Evolutionary conservation across 2,888 invertebrate genomes (phyloP).

Genomic region (Saturnia japonica): DNA sequence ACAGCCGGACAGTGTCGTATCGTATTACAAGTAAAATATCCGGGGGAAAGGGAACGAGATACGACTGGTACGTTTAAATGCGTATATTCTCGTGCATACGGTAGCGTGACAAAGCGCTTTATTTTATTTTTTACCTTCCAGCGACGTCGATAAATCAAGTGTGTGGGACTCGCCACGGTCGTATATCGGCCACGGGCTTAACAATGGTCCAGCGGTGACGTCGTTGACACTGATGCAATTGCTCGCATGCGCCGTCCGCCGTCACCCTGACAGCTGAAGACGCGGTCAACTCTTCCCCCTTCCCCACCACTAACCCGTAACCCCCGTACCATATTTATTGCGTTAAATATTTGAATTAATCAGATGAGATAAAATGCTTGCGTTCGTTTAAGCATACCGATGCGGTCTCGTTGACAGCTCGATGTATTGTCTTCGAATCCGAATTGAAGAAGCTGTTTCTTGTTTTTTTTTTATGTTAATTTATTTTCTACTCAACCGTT

Average conservation of each 20-base stretch:
- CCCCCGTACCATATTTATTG: slow-evolving; percentile 70
- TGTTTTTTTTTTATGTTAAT: slow-evolving; percentile 53
- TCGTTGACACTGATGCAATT: slow-evolving; percentile 75
- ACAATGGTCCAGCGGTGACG: slow-evolving; percentile 73
- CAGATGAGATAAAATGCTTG: slow-evolving; percentile 79
- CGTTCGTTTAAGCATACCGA: slow-evolving; percentile 77
- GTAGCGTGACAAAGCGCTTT: slow-evolving; percentile 82
- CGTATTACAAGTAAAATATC: slow-evolving; percentile 82
- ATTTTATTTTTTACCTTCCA: slow-evolving; percentile 72
- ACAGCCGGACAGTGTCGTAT: slow-evolving; percentile 82
- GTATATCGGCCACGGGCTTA: slow-evolving; percentile 65
- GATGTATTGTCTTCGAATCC: slow-evolving; percentile 77
- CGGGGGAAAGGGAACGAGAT: slow-evolving; percentile 78
- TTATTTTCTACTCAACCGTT: slow-evolving; percentile 25
- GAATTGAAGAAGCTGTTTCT: slow-evolving; percentile 67
- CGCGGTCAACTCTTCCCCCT: slow-evolving; percentile 31
- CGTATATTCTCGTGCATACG: slow-evolving; percentile 78
- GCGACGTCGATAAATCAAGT: slow-evolving; percentile 77
- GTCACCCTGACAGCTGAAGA: slow-evolving; percentile 48
- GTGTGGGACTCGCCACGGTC: slow-evolving; percentile 54
- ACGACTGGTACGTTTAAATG: slow-evolving; percentile 79
- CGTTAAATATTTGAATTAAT: slow-evolving; percentile 82
- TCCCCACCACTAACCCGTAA: slow-evolving; percentile 44
- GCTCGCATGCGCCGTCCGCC: slow-evolving; percentile 68
- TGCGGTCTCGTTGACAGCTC: slow-evolving; percentile 78